Evolutionary conservation across 2,797 vertebrate species (phyloP), one percentile per base, ranked within the genome.

Genomic region (Chaunax sp.): DNA sequence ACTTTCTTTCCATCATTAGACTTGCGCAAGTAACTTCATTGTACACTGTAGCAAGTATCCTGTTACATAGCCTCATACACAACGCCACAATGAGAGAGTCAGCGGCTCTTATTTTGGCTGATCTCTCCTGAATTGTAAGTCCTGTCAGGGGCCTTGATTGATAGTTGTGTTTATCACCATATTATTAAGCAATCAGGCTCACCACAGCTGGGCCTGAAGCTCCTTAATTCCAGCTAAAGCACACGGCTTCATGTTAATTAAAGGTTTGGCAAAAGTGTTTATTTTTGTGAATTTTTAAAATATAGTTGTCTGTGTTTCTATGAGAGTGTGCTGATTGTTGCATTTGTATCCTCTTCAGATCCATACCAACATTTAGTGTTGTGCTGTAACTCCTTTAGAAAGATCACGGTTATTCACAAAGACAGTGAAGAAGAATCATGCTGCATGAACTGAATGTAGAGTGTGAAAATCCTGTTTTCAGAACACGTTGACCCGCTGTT

Each of bases 111-210:
- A 88, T 91, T 92, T 92, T 89, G 89, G 83, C 81, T 61, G 53
- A 77, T 89, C 78, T 90, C 70, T 88, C 71, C 80, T 88, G 87
- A 91, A 92, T 91, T 92, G 90, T 86, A 89, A 89, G 86, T 89
- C 80, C 84, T 86, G 90, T 92, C 91, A 91, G 76, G 51, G 53
- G 62, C 46, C 88, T 87, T 93, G 93, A 94, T 94, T 91, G 90
- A 94, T 94, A 87, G 90, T 85, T 89, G 78, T 90, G 88, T 93
- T 93, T 89, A 92, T 93, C 90, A 93, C 86, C 84, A 82, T 94
- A 88, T 94, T 93, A 94, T 94, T 93, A 94, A 93, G 91, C 90
- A 93, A 93, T 94, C 92, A 94, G 86, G 69, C 77, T 84, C 72
- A 86, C 90, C 91, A 75, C 92, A 92, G 88, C 87, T 73, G 74